phyloP scores from a whole-genome alignment of 2,888 invertebrate species.

The Orchesellides sinensis region DNA sequence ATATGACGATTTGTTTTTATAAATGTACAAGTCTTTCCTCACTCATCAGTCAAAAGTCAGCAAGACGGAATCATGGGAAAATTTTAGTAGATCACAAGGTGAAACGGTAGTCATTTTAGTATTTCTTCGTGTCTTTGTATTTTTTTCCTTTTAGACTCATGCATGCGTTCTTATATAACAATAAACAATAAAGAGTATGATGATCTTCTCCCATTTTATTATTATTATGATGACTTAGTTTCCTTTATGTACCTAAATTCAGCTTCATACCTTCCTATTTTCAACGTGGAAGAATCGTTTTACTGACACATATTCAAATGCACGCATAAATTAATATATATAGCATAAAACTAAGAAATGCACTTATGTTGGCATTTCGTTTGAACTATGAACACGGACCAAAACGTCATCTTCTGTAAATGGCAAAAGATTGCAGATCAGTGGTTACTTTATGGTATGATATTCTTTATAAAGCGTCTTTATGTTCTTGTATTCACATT shows the following conservation, averaged over 20 bases:
- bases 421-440: too few species aligned
- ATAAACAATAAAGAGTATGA: constrained; percentile 15
- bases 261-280: not conserved
- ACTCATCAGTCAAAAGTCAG: not conserved
- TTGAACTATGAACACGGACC: constrained; percentile 33
- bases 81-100: constrained; percentile 38
- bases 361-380: constrained; percentile 17
- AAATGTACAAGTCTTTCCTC: constrained; percentile 14
- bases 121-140: constrained; percentile 4
- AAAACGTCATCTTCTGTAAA: not conserved
- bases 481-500: not conserved
- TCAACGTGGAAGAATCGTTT: not conserved
- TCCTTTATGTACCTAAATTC: not conserved
- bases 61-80: constrained; percentile 38
- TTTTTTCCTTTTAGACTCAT: not conserved
- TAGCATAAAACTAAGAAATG: not conserved
- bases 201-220: constrained; percentile 2
- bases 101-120: constrained; percentile 31
- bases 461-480: not conserved
- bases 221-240: not conserved
- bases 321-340: not conserved
- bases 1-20: constrained; percentile 7
- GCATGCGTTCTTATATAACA: constrained; percentile 3
- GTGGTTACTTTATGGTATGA: not conserved
- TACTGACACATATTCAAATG: constrained; percentile 35